Percentiles rank a stretch among this genome's conserved stretches.
Conservation (phyloP, 1,140 invertebrate species). For the Spodoptera frugiperda region DNA sequence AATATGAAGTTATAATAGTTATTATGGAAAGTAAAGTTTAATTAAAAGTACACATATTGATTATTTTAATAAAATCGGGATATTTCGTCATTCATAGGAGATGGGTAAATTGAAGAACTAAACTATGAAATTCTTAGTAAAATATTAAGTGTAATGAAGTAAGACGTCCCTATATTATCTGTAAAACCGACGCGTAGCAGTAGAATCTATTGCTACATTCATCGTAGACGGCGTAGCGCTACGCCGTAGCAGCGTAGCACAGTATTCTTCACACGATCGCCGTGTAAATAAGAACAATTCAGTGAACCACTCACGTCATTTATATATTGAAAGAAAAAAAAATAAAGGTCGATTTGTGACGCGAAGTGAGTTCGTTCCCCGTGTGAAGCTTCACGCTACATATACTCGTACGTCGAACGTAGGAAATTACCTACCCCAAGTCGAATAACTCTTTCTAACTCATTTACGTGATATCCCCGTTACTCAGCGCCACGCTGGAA, state of each 20-base stretch:
- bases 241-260: conserved; percentile 20
- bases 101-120: no score
- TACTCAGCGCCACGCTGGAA: conserved; percentile 42
- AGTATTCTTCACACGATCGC: neutral
- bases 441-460: conserved; percentile 59
- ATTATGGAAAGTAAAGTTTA: neutral
- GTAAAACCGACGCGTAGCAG: no score
- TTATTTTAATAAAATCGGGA: no score
- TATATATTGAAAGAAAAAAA: conserved; percentile 34
- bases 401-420: conserved; percentile 49
- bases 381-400: conserved; percentile 50
- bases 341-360: conserved; percentile 44
- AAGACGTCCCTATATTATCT: no score
- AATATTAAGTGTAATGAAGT: no score
- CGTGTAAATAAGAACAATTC: conserved; percentile 22
- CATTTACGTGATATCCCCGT: conserved; percentile 53
- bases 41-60: no score
- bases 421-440: conserved; percentile 51
- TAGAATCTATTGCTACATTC: no score
- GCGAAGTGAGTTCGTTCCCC: conserved; percentile 41
- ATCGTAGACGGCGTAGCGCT: neutral
- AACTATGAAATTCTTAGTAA: no score
- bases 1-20: neutral
- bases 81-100: no score
- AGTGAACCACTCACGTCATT: conserved; percentile 16